Evolutionary conservation across 2,797 vertebrate species (phyloP).

Genomic region (Danio tinwini): DNA sequence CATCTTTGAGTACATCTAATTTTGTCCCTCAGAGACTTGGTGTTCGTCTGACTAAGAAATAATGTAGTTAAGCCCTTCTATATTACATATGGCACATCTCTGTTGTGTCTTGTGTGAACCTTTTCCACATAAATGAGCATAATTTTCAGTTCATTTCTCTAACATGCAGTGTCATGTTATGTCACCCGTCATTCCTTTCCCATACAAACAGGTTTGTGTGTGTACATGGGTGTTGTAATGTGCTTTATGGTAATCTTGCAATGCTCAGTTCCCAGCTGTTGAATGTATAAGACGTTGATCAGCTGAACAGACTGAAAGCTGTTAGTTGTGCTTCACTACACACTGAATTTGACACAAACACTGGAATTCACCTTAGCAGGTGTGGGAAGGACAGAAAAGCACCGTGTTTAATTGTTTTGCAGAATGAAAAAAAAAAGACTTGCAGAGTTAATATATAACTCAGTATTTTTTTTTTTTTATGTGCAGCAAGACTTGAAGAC

Average conservation of each 20-base stretch:
- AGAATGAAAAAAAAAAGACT: background rate
- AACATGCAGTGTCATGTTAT: background rate
- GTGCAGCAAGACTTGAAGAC: too few relatives aligned
- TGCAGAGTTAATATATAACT: background rate
- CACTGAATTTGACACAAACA: background rate
- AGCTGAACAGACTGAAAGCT: background rate
- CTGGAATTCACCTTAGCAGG: slow-evolving; percentile 15
- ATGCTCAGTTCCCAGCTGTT: slow-evolving; percentile 8
- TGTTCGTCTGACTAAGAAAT: background rate
- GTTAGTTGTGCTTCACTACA: slow-evolving; percentile 2
- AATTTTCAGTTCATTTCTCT: background rate
- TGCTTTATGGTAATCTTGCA: slow-evolving; percentile 1
- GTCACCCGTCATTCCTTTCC: background rate
- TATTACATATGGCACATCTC: background rate
- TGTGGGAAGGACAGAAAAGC: background rate
- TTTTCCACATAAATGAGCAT: background rate
- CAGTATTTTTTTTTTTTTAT: too few relatives aligned
- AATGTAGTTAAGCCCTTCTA: too few relatives aligned
- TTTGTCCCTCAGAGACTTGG: slow-evolving; percentile 10
- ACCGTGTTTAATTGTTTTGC: slow-evolving; percentile 2
- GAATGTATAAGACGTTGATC: slow-evolving; percentile 1
- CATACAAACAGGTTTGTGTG: background rate
- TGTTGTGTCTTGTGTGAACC: background rate
- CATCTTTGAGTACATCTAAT: too few relatives aligned
- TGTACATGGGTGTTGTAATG: background rate